Evolutionary conservation across 2,113 vertebrate genomes (phyloP).

Genomic region (Buteo buteo): DNA sequence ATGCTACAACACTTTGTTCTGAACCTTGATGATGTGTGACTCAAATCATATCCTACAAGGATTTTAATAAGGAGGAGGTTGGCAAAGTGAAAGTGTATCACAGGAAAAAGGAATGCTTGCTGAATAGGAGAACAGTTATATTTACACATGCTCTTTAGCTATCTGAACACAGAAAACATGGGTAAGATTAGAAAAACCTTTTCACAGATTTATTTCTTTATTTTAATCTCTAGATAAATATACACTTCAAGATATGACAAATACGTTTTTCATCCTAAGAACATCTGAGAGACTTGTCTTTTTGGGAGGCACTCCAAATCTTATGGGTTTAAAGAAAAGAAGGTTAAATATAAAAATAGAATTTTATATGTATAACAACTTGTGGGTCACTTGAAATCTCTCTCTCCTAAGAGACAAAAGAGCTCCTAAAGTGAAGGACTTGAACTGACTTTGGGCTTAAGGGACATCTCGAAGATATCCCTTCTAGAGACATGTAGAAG

Average conservation of each 20-base stretch:
- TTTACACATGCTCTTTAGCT: not conserved
- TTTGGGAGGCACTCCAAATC: fast-evolving
- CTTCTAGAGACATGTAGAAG: not conserved
- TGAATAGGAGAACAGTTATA: not conserved
- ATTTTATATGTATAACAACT: not conserved
- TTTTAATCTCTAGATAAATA: not conserved
- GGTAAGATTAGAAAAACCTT: not conserved
- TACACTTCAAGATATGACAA: not conserved
- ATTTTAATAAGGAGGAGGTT: not conserved
- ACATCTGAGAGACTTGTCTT: not conserved
- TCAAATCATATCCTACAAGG: not conserved
- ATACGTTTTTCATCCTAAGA: not conserved
- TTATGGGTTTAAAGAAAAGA: not conserved
- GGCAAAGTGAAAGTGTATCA: not conserved
- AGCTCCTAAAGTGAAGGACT: not conserved
- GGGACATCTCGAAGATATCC: not conserved
- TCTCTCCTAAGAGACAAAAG: not conserved
- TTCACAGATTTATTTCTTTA: not conserved
- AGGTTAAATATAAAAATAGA: not conserved
- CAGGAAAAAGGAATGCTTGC: not conserved
- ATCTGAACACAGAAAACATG: not conserved
- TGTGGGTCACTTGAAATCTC: not conserved
- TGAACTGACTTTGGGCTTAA: not conserved
- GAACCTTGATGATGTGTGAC: not conserved
- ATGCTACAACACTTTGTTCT: not conserved